A percentile compares a stretch with the other conserved stretches of the same genome.
These are phyloP conservation scores for Gallirallus australis DNA, from an alignment of 2,797 vertebrate genomes.

Conservation along the genomic window DNA sequence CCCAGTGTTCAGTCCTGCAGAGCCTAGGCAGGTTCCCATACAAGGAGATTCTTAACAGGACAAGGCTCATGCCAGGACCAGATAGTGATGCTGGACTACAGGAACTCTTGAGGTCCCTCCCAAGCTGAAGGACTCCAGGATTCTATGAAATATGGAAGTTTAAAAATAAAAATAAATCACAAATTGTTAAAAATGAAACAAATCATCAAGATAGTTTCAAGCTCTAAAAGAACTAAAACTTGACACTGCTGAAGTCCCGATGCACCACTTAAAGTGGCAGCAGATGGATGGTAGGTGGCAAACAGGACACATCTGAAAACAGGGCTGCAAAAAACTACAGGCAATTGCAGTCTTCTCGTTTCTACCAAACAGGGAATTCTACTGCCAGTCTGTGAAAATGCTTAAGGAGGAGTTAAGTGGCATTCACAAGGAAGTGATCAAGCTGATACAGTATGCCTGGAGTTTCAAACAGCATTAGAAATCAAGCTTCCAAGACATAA, in stretches of 20 bases:
- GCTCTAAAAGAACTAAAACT: background rate
- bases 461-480: conserved; percentile 51
- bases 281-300: conserved; percentile 51
- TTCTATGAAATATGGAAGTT: background rate
- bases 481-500: conserved; percentile 23
- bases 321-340: background rate
- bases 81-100: background rate
- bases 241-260: background rate
- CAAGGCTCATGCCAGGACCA: background rate
- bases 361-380: background rate
- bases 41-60: background rate
- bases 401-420: background rate
- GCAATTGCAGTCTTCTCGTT: background rate
- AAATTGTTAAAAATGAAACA: background rate
- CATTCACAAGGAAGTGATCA: background rate
- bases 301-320: background rate
- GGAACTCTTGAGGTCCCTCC: background rate
- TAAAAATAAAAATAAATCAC: background rate
- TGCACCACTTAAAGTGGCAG: background rate
- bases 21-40: background rate
- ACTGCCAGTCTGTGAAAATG: background rate
- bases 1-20: background rate
- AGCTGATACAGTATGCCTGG: background rate
- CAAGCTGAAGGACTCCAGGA: background rate
- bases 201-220: background rate